Base-by-base conservation (phyloP, 2,797 vertebrate genomes). In the Hippoglossus hippoglossus region DNA sequence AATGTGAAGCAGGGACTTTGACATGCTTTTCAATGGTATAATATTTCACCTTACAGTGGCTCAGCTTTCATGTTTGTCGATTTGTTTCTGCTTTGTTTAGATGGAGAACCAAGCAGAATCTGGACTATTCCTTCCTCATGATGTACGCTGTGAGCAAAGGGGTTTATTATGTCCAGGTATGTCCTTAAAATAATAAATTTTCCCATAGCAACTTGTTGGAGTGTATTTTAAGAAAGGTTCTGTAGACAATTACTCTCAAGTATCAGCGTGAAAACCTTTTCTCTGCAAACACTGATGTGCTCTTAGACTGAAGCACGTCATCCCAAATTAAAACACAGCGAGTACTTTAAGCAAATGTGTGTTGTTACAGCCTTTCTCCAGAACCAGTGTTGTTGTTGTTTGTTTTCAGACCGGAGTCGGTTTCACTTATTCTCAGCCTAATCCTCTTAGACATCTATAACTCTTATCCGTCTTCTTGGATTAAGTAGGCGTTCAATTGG, bases 41-140 rank as follows among this genome's bases (percentile, higher is more conserved):
- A 44, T 44, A 16, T 44, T 44, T 44, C 11, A 24, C 19, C 4
- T 11, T 16, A 31, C 25, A 10, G 54, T 16, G 21, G 24, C 18
- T 51, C 18, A 25, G 28, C 6, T 67, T 19, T 81, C 5, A 34
- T 39, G n/a, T 68, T 36, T 57, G 4, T 57, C 68, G 7, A 16
- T 67, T 49, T 18, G 0, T 28, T 54, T 55, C 24, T 88, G 80
- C 83, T 87, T 44, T 77, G 91, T 95, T 88, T 88, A 99, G 98
- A 93, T 99, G 98, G 98, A 91, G 98, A 86, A 99, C 98, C 28
- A 99, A 99, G 85, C 98, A 99, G 91, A 99, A 99, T 88, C 91
- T 99, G 91, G 98, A 99, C 89, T 99, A 99, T 79, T 99, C 97
- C 84, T 99, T 99, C 91, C 95, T 99, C 68, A 99, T 99, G 98